phyloP scores from a whole-genome alignment of 2,797 vertebrate genomes.

The Ptychadena robeensis region DNA sequence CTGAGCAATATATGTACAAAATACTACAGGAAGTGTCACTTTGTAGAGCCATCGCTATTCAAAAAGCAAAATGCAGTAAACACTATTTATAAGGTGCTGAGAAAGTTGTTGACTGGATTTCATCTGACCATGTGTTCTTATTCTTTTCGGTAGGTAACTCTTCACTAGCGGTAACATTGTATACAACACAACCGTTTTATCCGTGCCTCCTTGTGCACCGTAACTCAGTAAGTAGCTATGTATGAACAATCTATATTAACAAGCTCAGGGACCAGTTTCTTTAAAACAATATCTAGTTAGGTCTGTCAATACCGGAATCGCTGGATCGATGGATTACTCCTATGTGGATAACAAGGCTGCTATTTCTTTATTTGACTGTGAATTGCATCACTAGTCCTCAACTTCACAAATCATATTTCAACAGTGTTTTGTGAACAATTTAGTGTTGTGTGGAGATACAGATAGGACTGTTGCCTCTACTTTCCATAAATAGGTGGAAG shows the following conservation, averaged over 20 bases:
- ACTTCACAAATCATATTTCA: too few relatives aligned
- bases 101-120: constrained; percentile 67
- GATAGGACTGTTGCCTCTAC: neutral
- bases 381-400: too few relatives aligned
- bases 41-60: constrained; percentile 68
- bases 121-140: neutral
- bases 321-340: too few relatives aligned
- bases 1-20: constrained; percentile 80
- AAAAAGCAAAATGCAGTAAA: constrained; percentile 72
- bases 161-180: neutral
- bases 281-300: neutral
- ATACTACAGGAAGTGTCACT: constrained; percentile 72
- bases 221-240: neutral
- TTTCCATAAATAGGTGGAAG: neutral
- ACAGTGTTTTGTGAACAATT: too few relatives aligned
- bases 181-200: neutral
- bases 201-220: neutral
- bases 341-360: too few relatives aligned
- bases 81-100: constrained; percentile 86
- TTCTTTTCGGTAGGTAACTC: neutral
- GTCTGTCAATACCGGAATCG: neutral
- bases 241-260: neutral
- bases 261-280: neutral
- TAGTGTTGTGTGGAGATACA: too few relatives aligned
- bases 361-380: too few relatives aligned